Evolutionary conservation across 37 sponge, comb jelly and placozoan genomes (phyloP).

Genomic region (Hexactinellida sp.): DNA sequence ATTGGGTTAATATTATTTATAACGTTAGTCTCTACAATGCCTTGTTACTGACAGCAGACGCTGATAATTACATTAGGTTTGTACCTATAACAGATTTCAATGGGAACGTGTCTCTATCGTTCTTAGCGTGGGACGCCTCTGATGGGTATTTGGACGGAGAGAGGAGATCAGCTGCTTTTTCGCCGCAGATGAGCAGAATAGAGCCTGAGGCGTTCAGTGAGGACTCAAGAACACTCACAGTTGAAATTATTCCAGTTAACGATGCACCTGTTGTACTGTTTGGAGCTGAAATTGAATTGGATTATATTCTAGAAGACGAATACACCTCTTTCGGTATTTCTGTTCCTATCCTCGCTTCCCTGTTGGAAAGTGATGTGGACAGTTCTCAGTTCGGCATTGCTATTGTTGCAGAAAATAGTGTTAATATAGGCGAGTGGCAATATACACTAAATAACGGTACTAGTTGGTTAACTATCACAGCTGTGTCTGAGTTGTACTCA

Average conservation of each 20-base stretch:
- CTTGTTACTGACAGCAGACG: conserved; percentile 36
- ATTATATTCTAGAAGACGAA: conserved; percentile 61
- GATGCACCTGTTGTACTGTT: conserved; percentile 68
- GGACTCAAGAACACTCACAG: conserved; percentile 31
- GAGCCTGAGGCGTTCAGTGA: conserved; percentile 45
- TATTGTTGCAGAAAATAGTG: conserved; percentile 29
- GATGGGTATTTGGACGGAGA: conserved; percentile 41
- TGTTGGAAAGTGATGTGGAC: conserved; percentile 46
- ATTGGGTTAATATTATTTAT: conserved; percentile 24
- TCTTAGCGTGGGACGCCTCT: conserved; percentile 73
- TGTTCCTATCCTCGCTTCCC: conserved; percentile 34
- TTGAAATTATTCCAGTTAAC: conserved; percentile 59
- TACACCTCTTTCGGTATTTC: conserved; percentile 45
- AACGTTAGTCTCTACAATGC: conserved; percentile 22
- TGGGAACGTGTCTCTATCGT: conserved; percentile 50
- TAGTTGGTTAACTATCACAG: conserved; percentile 45
- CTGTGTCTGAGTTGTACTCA: conserved; percentile 26
- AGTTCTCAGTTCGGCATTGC: conserved; percentile 59
- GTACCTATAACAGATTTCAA: conserved; percentile 49
- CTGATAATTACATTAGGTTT: conserved; percentile 45
- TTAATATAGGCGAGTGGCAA: conserved; percentile 70
- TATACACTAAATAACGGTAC: conserved; percentile 35
- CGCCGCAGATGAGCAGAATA: neutral
- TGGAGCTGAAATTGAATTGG: conserved; percentile 31
- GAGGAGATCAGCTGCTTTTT: conserved; percentile 6